phyloP scores from a whole-genome alignment of 2,888 invertebrate species.

The Cryptus armator region DNA sequence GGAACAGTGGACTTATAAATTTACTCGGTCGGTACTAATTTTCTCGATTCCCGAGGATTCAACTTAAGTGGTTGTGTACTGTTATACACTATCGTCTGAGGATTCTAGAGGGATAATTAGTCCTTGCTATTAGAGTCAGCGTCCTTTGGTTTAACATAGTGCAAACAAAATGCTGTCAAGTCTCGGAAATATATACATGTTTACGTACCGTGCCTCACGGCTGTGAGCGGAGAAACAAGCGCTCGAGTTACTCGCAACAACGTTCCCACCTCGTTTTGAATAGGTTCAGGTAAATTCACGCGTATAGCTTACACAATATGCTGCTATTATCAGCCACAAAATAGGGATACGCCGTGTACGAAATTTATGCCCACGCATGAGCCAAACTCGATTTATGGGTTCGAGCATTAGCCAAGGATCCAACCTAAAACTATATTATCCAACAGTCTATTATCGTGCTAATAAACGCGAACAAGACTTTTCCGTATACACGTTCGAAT shows the following conservation, averaged over 20 bases:
- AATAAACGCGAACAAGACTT: conserved; percentile 29
- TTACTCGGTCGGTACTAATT: neutral
- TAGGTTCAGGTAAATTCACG: conserved; percentile 45
- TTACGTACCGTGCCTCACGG: conserved; percentile 8
- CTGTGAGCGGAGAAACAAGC: conserved; percentile 5
- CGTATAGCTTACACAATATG: conserved; percentile 45
- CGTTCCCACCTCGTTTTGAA: conserved; percentile 17
- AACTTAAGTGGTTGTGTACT: neutral
- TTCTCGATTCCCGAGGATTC: neutral
- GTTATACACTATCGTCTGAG: conserved; percentile 6
- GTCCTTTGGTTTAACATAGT: conserved; percentile 72
- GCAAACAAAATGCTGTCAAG: conserved; percentile 49
- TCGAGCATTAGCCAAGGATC: conserved; percentile 54
- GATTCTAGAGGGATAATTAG: conserved; percentile 77
- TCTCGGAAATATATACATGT: conserved; percentile 1
- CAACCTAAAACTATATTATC: conserved; percentile 23
- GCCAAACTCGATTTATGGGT: conserved; percentile 50
- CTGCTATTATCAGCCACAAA: conserved; percentile 62
- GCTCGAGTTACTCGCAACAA: conserved; percentile 25
- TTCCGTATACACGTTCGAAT: neutral
- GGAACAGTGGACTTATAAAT: too few species aligned
- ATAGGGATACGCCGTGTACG: conserved; percentile 48
- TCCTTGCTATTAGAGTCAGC: conserved; percentile 83
- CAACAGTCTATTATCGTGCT: conserved; percentile 38
- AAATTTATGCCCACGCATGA: conserved; percentile 54